Evolutionary conservation across 2,888 invertebrate genomes (phyloP).

Genomic region (Aspidiotus rigidus): DNA sequence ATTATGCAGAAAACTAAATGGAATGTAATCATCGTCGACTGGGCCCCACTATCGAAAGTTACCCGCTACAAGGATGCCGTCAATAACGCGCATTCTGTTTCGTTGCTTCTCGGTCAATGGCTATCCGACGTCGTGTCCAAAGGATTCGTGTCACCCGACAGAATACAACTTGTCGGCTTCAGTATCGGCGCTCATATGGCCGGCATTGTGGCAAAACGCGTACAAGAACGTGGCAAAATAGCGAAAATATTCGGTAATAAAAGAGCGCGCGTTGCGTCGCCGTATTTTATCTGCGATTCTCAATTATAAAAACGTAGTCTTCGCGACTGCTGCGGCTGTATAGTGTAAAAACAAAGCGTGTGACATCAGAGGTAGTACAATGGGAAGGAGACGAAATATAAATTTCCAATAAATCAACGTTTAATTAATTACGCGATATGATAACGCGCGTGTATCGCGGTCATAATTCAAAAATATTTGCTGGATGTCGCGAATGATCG

Average conservation of each 20-base stretch:
- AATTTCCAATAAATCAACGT: too few relatives aligned
- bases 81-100: slow-evolving; percentile 8
- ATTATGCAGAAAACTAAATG: slow-evolving; percentile 11
- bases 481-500: too few relatives aligned
- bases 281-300: too few relatives aligned
- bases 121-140: slow-evolving; percentile 8
- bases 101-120: slow-evolving; percentile 12
- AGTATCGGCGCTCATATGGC: slow-evolving; percentile 35
- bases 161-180: slow-evolving; percentile 30
- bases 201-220: slow-evolving; percentile 28
- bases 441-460: too few relatives aligned
- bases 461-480: too few relatives aligned
- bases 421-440: too few relatives aligned
- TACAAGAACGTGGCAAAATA: slow-evolving; percentile 22
- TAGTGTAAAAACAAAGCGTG: too few relatives aligned
- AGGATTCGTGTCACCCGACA: slow-evolving; percentile 15
- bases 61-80: slow-evolving; percentile 14
- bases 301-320: too few relatives aligned
- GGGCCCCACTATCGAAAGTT: slow-evolving; percentile 22
- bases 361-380: too few relatives aligned
- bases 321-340: too few relatives aligned
- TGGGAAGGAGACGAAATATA: too few relatives aligned
- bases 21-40: slow-evolving; percentile 33
- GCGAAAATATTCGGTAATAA: slow-evolving; percentile 27
- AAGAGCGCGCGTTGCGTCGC: too few relatives aligned